Base-by-base conservation (phyloP, 2,113 vertebrate species). In the Brachypteracias leptosomus region DNA sequence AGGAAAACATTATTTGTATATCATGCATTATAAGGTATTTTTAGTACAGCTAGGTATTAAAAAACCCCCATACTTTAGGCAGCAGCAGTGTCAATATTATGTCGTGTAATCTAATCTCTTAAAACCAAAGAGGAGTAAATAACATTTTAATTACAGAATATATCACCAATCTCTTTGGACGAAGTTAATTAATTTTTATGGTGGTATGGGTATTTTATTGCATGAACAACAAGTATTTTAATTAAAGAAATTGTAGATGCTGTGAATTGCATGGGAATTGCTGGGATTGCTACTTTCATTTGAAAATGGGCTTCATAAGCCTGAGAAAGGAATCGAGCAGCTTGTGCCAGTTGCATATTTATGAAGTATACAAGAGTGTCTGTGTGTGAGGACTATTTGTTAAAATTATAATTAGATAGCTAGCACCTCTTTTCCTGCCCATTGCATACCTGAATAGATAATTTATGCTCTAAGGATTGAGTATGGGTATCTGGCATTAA, bases 131-230 rank as follows among this genome's bases (percentile, higher is more conserved):
- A 87, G 16, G 33, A 82, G 38, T 33, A 93, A 93, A 83, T 65
- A 97, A 95, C 58, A 89, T 87, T 95, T 93, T 96, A 96, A 85
- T 97, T 88, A 97, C 96, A 95, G 93, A 98, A 96, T 97, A 31
- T 86, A 95, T 97, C 68, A 93, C 93, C 95, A 93, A 87, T 94
- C 75, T 90, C 85, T 92, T 96, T 94, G 82, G 72, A 82, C 78
- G 92, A 98, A 97, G 91, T 89, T 97, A 97, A 98, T 98, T 97
- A 96, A 97, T 97, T 98, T 96, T 98, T 98, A 98, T 95, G 94
- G 87, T 31, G 51, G 94, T 87, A 93, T 77, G 90, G 92, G 70
- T 95, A 96, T 96, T 97, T 95, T 86, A 85, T 94, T 91, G 63
- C 95, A 95, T 72, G 73, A 92, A 70, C 12, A 35, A 36, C 54